Conservation (phyloP, 2,888 invertebrate genomes). For the Polydrusus pterygomalis region DNA sequence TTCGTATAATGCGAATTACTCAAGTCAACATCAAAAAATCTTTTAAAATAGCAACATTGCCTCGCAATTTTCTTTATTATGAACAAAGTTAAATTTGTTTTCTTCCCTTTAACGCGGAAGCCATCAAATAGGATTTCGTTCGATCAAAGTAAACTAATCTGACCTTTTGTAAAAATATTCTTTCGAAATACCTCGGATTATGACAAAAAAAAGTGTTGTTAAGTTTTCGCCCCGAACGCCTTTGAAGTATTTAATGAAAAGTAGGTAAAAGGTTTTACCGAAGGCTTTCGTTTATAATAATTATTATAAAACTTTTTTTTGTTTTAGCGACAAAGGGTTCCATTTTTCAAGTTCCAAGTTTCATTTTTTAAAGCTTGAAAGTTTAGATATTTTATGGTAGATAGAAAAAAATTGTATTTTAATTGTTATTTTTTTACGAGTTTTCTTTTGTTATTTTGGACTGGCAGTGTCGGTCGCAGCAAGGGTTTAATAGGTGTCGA, state of each 20-base stretch:
- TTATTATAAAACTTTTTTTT: background rate
- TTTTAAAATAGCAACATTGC: slow-evolving; percentile 20
- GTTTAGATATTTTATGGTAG: too few relatives aligned
- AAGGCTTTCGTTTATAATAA: background rate
- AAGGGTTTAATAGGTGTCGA: too few relatives aligned
- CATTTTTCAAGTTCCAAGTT: too few relatives aligned
- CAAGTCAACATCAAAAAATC: slow-evolving; percentile 16
- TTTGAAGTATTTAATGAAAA: slow-evolving; percentile 17
- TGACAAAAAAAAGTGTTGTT: slow-evolving; percentile 7
- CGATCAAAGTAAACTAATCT: slow-evolving; percentile 41
- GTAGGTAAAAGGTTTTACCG: slow-evolving; percentile 1
- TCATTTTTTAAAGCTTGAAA: too few relatives aligned
- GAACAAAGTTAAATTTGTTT: slow-evolving; percentile 52
- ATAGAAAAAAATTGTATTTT: too few relatives aligned
- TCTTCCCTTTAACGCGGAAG: slow-evolving; percentile 33
- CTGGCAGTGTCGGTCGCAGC: too few relatives aligned
- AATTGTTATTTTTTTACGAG: too few relatives aligned
- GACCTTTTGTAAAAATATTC: slow-evolving; percentile 6
- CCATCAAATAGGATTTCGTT: slow-evolving; percentile 45
- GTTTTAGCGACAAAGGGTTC: background rate
- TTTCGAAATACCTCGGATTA: slow-evolving; percentile 1
- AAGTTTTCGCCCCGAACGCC: slow-evolving; percentile 3
- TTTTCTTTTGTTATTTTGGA: too few relatives aligned
- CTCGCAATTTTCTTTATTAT: slow-evolving; percentile 26
- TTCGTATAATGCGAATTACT: background rate